Base-by-base conservation (phyloP, 2,113 vertebrate species). In the Himantopus leucocephalus region DNA sequence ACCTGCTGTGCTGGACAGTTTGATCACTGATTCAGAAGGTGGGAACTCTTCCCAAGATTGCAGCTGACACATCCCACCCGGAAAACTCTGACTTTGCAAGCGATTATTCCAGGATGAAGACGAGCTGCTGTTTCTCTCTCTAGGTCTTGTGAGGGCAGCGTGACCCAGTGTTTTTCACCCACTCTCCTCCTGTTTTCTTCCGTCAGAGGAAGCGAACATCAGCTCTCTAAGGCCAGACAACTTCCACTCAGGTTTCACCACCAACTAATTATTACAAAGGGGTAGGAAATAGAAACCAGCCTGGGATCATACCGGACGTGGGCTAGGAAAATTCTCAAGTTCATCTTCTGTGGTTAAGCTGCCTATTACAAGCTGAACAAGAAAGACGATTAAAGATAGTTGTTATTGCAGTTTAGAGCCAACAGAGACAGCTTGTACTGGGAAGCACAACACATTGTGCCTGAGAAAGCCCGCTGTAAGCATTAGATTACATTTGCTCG, bases 341-440 rank as follows among this genome's bases (percentile, higher is more conserved):
- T 94, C 86, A 45, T 78, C 77, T 60, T 81, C 66, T 82, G 34
- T 27, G 50, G 76, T 85, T 92, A 94, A 92, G 86, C 94, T 64
- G n/a, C 70, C 80, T 79, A 11, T 73, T 10, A 85, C 64, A 85
- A 74, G 45, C 83, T 32, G 37, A 89, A 91, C 53, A 81, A 87
- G 73, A 72, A 92, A 94, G 70, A 92, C 92, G 76, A 95, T 96
- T 95, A 94, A 91, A 96, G 94, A 84, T 64, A 87, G 93, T 81
- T 86, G 86, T 94, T 96, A 89, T 70, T 94, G 92, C 86, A 58
- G 76, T 73, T 89, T 64, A 89, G 92, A 91, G 88, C 48, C 88
- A 89, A 93, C 70, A 87, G 84, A 96, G 87, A 96, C 92, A 92
- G 80, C 84, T 89, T 94, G 94, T 94, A 66, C 88, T 62, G 73